A percentile compares a stretch with the other conserved stretches of the same genome.
These are phyloP conservation scores for Apis florea DNA, from an alignment of 1,140 invertebrate genomes.

Conservation along the genomic window DNA sequence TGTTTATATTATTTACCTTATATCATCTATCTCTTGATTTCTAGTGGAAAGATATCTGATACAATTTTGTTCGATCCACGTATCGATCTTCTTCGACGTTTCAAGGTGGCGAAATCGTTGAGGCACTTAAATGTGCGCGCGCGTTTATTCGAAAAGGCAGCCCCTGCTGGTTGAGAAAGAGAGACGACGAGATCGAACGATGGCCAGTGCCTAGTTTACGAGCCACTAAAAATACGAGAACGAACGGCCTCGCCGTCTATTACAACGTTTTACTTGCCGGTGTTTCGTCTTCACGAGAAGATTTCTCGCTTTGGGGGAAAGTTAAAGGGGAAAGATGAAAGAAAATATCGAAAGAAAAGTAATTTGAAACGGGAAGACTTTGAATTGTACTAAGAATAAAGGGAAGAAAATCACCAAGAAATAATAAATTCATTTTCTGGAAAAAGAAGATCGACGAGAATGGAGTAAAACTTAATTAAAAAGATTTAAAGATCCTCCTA, in stretches of 20 bases:
- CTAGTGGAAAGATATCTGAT: neutral
- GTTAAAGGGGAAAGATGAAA: neutral
- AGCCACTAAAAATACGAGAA: conserved; percentile 67
- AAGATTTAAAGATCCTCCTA: no score
- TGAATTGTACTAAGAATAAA: no score
- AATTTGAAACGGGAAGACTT: no score
- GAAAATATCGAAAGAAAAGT: no score
- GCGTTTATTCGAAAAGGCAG: neutral
- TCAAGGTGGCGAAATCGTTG: conserved; percentile 32
- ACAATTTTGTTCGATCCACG: neutral
- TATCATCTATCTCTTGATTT: neutral
- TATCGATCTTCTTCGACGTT: conserved; percentile 22
- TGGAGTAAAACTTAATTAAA: no score
- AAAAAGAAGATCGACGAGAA: no score
- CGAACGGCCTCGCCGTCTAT: conserved; percentile 58
- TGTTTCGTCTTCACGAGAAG: conserved; percentile 36
- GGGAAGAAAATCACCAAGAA: no score
- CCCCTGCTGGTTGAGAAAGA: conserved; percentile 28
- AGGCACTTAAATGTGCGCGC: neutral
- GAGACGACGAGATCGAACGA: conserved; percentile 61
- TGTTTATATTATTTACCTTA: neutral
- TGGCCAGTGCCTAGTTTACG: conserved; percentile 65
- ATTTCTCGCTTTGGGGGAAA: neutral
- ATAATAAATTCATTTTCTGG: no score
- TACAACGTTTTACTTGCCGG: conserved; percentile 40